These are phyloP conservation scores for Parnassius mnemosyne DNA, from an alignment of 2,888 invertebrate species.

Conservation along the genomic window DNA sequence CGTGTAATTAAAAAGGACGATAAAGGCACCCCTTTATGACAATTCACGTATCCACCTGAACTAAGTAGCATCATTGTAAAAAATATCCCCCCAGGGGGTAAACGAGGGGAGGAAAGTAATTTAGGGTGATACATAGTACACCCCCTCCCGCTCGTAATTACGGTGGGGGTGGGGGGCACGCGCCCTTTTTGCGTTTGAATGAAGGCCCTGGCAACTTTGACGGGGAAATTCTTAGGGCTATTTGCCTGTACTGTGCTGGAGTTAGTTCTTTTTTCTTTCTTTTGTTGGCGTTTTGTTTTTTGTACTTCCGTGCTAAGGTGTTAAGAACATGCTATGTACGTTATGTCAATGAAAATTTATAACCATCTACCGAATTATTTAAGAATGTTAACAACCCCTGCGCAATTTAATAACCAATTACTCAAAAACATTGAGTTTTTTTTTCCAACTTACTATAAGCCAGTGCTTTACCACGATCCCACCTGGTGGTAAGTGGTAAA, in stretches of 20 bases:
- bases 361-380: too few species aligned
- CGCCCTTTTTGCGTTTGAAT: constrained; percentile 13
- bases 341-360: too few species aligned
- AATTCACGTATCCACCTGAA: constrained; percentile 25
- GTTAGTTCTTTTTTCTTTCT: neutral
- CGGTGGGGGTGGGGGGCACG: constrained; percentile 32
- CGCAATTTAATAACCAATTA: too few species aligned
- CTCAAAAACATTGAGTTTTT: too few species aligned
- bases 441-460: too few species aligned
- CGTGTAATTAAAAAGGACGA: constrained; percentile 8
- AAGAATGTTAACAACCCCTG: too few species aligned
- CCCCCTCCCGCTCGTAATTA: constrained; percentile 47
- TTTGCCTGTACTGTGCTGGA: neutral
- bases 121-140: constrained; percentile 63
- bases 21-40: constrained; percentile 14
- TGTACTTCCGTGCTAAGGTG: neutral
- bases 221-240: constrained; percentile 15
- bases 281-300: neutral
- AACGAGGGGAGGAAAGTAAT: constrained; percentile 60
- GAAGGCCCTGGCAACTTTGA: constrained; percentile 13
- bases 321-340: neutral
- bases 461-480: too few species aligned
- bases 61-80: constrained; percentile 40
- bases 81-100: constrained; percentile 44
- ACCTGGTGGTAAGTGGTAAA: too few species aligned